These are phyloP conservation scores for Syrmaticus mikado DNA, from an alignment of 2,113 vertebrate species.

Conservation along the genomic window DNA sequence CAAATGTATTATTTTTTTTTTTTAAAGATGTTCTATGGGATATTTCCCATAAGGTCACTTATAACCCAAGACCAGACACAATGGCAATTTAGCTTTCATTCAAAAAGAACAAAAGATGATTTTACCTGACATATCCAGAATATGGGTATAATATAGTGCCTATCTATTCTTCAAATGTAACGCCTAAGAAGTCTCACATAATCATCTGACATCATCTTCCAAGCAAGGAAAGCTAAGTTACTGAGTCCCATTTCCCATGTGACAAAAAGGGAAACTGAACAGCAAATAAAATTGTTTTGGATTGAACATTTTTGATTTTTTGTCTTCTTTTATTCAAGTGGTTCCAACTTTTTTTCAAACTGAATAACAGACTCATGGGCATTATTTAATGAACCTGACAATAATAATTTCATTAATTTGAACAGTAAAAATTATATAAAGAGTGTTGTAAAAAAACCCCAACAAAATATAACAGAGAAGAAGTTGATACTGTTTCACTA, in stretches of 20 bases:
- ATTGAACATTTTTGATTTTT: background rate
- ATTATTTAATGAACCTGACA: background rate
- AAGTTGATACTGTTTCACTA: background rate
- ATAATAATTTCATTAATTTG: background rate
- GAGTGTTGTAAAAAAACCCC: background rate
- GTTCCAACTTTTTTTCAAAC: background rate
- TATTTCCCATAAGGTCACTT: background rate
- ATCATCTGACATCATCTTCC: background rate
- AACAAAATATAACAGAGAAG: background rate
- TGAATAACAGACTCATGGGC: background rate
- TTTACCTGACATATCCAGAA: background rate
- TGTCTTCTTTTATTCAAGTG: background rate
- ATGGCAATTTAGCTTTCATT: background rate
- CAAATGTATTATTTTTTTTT: background rate
- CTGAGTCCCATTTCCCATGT: background rate
- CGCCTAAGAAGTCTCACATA: background rate
- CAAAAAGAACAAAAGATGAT: background rate
- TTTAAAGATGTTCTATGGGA: background rate
- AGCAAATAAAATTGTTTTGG: background rate
- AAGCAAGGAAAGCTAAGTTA: background rate
- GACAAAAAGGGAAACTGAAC: background rate
- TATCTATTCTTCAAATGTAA: background rate
- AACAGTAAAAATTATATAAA: background rate
- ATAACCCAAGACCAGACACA: background rate
- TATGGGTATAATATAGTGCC: background rate